These are phyloP conservation scores for Oscheius myriophilus DNA, from an alignment of 2,888 invertebrate genomes.

Conservation along the genomic window DNA sequence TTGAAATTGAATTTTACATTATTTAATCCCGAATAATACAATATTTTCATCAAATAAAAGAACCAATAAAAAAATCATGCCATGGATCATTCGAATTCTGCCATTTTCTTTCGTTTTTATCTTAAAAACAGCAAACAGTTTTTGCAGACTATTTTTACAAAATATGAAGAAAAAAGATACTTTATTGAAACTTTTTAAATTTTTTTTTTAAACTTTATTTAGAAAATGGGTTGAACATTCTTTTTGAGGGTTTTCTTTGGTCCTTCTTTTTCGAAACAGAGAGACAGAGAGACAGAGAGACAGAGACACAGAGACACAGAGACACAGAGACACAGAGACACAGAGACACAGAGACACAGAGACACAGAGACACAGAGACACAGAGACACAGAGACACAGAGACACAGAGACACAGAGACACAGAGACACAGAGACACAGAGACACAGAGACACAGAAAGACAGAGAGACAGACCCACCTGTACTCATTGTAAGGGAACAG, in stretches of 20 bases:
- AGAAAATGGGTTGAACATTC: too few species aligned
- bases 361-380: not conserved
- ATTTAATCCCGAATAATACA: too few species aligned
- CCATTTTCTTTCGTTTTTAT: too few species aligned
- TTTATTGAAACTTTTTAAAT: not conserved
- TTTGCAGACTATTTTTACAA: not conserved
- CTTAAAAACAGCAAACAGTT: not conserved
- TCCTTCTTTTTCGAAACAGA: too few species aligned
- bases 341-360: not conserved
- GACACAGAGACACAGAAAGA: not conserved
- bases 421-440: not conserved
- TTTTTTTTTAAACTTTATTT: too few species aligned
- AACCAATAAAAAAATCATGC: too few species aligned
- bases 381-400: not conserved
- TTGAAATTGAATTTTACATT: too few species aligned
- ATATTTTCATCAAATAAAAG: too few species aligned
- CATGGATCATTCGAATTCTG: too few species aligned
- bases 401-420: not conserved
- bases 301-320: not conserved
- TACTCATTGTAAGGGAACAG: constrained; percentile 41
- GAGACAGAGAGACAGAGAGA: constrained; percentile 6
- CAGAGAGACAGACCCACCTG: constrained; percentile 10
- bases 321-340: not conserved
- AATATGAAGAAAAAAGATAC: not conserved
- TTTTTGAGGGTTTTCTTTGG: too few species aligned